Evolutionary conservation across 1,140 invertebrate genomes (phyloP).

Genomic region (Pseudomyrmex cubaensis): DNA sequence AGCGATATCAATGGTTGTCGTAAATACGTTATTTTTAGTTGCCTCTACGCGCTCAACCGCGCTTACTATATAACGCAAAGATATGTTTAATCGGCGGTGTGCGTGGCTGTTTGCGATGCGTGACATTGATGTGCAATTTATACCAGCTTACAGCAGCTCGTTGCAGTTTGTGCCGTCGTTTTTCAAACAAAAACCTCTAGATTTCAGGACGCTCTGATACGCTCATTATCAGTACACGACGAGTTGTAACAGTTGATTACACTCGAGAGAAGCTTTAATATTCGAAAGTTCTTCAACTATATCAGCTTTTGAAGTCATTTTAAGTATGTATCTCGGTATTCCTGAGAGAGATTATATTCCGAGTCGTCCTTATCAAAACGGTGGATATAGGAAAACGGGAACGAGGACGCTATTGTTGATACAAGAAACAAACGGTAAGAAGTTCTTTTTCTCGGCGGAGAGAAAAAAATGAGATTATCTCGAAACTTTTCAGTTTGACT

Average conservation of each 20-base stretch:
- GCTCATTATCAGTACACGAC: background rate
- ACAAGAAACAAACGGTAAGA: slow-evolving; percentile 3
- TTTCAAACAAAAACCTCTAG: slow-evolving; percentile 5
- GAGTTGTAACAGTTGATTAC: too few relatives aligned
- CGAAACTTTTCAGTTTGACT: too few relatives aligned
- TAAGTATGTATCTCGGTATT: background rate
- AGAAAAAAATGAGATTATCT: too few relatives aligned
- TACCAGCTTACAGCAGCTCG: slow-evolving; percentile 25
- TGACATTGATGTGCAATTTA: slow-evolving; percentile 64
- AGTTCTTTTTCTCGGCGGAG: background rate
- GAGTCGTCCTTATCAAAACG: slow-evolving; percentile 17
- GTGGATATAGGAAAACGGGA: slow-evolving; percentile 21
- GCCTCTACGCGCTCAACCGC: slow-evolving; percentile 43
- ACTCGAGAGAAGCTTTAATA: too few relatives aligned
- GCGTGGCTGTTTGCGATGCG: slow-evolving; percentile 60
- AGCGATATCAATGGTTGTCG: slow-evolving; percentile 69
- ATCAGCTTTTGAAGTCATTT: too few relatives aligned
- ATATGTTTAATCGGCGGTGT: slow-evolving; percentile 67
- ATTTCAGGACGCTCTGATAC: background rate
- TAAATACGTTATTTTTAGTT: slow-evolving; percentile 76
- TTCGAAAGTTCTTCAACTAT: too few relatives aligned
- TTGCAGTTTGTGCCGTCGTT: background rate
- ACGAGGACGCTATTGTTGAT: slow-evolving; percentile 39
- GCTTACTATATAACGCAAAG: slow-evolving; percentile 54
- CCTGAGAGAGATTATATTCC: background rate